Evolutionary conservation across 2,113 vertebrate genomes (phyloP).

Genomic region (Proterorhinus semilunaris): DNA sequence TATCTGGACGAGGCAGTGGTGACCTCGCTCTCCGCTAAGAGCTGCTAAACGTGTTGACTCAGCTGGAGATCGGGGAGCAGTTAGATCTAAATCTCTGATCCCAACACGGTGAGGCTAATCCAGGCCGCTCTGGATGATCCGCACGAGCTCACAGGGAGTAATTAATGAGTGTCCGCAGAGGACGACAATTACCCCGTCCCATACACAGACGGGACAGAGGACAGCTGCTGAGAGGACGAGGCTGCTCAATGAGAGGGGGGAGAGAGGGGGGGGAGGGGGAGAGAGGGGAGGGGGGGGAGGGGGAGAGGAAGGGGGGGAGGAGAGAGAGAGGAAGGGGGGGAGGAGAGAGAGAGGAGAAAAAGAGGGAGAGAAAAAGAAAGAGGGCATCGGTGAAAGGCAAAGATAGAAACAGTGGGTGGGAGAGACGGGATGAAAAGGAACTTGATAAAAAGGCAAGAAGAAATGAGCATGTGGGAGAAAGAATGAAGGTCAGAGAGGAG

Average conservation of each 20-base stretch:
- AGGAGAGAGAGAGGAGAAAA: conserved; percentile 14
- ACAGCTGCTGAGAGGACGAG: conserved; percentile 57
- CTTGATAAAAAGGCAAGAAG: no score
- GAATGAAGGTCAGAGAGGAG: background rate
- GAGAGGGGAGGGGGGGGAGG: background rate
- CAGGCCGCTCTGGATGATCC: conserved; percentile 50
- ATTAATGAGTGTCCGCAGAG: conserved; percentile 55
- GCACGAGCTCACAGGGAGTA: conserved; percentile 48
- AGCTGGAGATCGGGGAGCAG: conserved; percentile 44
- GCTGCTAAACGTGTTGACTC: conserved; percentile 46
- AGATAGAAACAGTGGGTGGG: background rate
- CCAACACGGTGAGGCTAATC: conserved; percentile 53
- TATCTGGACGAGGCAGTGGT: no score
- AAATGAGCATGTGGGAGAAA: background rate
- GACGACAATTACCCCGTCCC: conserved; percentile 49
- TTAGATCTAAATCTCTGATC: conserved; percentile 46
- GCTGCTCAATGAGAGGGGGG: conserved; percentile 49
- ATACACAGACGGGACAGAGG: conserved; percentile 46
- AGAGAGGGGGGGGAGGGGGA: conserved; percentile 11
- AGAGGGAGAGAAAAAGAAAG: no score
- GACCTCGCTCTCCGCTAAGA: conserved; percentile 11
- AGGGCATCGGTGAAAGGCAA: no score
- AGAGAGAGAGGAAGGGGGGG: no score
- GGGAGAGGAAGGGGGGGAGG: no score
- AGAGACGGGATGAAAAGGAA: no score